Evolutionary conservation across 1,140 invertebrate genomes (phyloP), one percentile per base, ranked within the genome.

Genomic region (Glossosoma conforme): DNA sequence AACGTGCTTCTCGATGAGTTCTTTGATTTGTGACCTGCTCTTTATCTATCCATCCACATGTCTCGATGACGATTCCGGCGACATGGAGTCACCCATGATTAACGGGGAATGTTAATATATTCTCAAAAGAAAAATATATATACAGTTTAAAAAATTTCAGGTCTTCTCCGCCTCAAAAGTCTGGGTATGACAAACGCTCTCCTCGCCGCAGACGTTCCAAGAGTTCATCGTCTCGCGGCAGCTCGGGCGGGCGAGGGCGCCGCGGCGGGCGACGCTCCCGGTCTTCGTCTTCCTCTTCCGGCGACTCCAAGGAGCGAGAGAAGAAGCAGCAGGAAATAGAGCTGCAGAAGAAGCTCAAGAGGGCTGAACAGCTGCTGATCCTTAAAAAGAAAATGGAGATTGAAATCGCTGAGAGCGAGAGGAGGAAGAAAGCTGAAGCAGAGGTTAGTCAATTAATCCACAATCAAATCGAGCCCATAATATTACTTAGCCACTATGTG

Each of bases 311-410:
- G 33, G 57, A 42, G 13, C 13, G 20, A n/a, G 37, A 44, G 18
- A 56, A 46, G 13, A 49, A 56, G 28, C 47, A 57, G 52, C 41
- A 66, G 15, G 61, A 61, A 35, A 56, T 62, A 30, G 66, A 64
- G 18, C 60, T 55, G 41, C 66, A 65, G 60, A 72, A 64, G 60
- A 74, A 57, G 68, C 67, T 63, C 52, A 77, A 64, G 49, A 61
- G 72, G 0, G 69, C 63, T 1, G 72, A 74, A 54, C 71, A 73
- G 5, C 59, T 77, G 0, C 56, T 77, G 38, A 60, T 78, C 35
- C 56, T 78, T 1, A 75, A 75, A 47, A 76, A 77, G 44, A 75
- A 78, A 52, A 77, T 78, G 74, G 75, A 76, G 59, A 66, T 76
- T 51, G 71, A 75, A 50, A 66, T 74, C 36, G 61, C 65, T 58